These are phyloP conservation scores for Drosophila melanogaster DNA, from an alignment of 1,140 invertebrate genomes.

Conservation along the genomic window Release_6_plus_ISO1_MT NC_004354.4:20274501-20275000, in stretches of 20 bases:
- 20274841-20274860: conserved; percentile 4
- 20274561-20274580: no score
- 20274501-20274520: neutral
- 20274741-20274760: no score
- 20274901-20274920: conserved; percentile 34
- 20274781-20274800: neutral
- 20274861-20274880: conserved; percentile 74
- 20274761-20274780: neutral
- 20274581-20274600: no score
- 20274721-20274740: no score
- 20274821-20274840: neutral
- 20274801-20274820: neutral
- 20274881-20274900: conserved; percentile 78
- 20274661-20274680: no score
- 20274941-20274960: conserved; percentile 31
- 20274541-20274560: no score
- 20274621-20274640: no score
- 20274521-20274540: neutral
- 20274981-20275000: conserved; percentile 19
- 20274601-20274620: no score
- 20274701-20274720: no score
- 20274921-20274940: conserved; percentile 34
- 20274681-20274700: no score
- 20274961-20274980: conserved; percentile 73
- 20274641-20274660: no score